Conservation (phyloP, 2,888 invertebrate genomes). For the Limenitis camilla region DNA sequence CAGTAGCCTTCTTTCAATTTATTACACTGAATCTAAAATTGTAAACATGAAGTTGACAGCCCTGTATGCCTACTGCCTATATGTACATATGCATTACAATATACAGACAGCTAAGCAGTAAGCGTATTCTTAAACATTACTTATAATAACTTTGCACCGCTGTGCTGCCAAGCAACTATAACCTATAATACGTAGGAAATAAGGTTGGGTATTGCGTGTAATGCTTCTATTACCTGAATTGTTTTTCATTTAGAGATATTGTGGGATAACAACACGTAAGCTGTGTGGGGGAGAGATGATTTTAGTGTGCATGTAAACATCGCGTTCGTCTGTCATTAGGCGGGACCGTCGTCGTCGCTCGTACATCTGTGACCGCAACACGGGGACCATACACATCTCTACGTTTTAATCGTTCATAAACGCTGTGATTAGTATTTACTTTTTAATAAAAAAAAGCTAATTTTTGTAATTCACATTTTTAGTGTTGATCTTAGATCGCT, state of each 20-base stretch:
- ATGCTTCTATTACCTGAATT: too few species aligned
- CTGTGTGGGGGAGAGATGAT: neutral
- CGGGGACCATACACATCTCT: neutral
- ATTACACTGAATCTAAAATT: too few species aligned
- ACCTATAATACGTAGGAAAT: neutral
- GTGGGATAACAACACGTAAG: neutral
- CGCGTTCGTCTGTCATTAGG: slow-evolving; percentile 8
- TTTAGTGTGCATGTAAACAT: neutral
- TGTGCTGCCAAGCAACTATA: neutral
- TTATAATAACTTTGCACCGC: too few species aligned
- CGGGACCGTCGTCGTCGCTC: neutral
- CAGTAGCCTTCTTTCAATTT: too few species aligned
- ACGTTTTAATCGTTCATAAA: neutral
- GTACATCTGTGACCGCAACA: slow-evolving; percentile 10
- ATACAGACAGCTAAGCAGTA: too few species aligned
- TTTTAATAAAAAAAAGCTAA: neutral
- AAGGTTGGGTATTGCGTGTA: neutral
- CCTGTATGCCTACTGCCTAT: too few species aligned
- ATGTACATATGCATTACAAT: too few species aligned
- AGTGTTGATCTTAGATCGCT: neutral
- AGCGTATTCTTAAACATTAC: too few species aligned
- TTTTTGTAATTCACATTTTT: neutral
- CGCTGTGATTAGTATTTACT: too few species aligned
- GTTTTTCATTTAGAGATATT: too few species aligned
- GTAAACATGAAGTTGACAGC: too few species aligned